These are phyloP conservation scores for Cataglyphis rosenhaueri DNA, from an alignment of 2,888 invertebrate genomes.

Conservation along the genomic window DNA sequence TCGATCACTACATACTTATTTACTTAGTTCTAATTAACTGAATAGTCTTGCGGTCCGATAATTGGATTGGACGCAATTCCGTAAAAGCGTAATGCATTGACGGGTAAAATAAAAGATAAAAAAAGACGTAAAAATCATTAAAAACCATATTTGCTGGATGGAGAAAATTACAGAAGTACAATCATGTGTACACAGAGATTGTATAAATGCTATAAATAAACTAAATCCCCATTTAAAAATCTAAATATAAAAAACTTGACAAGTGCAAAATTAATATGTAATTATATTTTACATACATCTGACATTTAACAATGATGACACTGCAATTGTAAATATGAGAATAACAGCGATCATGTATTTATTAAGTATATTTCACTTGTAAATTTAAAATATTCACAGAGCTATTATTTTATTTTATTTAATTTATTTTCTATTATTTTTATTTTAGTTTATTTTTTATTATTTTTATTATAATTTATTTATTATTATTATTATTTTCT, in stretches of 20 bases:
- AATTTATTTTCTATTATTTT: too few species aligned
- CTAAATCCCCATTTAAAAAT: not conserved
- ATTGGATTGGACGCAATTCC: constrained; percentile 33
- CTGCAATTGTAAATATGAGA: not conserved
- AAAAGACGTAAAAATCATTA: not conserved
- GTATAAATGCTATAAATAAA: constrained; percentile 8
- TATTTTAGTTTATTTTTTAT: too few species aligned
- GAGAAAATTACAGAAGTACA: constrained; percentile 25
- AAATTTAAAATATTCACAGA: not conserved
- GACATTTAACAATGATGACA: constrained; percentile 1
- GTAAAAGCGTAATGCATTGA: not conserved
- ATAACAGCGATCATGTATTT: not conserved
- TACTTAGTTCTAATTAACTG: constrained; percentile 34
- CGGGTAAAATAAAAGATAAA: not conserved
- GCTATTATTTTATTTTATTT: too few species aligned
- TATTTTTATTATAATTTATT: too few species aligned
- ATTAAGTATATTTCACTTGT: not conserved
- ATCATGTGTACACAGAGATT: constrained; percentile 10
- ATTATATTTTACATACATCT: not conserved
- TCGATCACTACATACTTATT: constrained; percentile 26
- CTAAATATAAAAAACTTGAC: not conserved
- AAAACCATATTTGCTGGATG: constrained; percentile 9
- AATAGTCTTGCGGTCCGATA: constrained; percentile 7
- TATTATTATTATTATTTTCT: too few species aligned
- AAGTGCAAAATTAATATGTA: constrained; percentile 18